Evolutionary conservation across 2,113 vertebrate species (phyloP), one percentile per base, ranked within the genome.

Genomic region (Periophthalmus modestus): DNA sequence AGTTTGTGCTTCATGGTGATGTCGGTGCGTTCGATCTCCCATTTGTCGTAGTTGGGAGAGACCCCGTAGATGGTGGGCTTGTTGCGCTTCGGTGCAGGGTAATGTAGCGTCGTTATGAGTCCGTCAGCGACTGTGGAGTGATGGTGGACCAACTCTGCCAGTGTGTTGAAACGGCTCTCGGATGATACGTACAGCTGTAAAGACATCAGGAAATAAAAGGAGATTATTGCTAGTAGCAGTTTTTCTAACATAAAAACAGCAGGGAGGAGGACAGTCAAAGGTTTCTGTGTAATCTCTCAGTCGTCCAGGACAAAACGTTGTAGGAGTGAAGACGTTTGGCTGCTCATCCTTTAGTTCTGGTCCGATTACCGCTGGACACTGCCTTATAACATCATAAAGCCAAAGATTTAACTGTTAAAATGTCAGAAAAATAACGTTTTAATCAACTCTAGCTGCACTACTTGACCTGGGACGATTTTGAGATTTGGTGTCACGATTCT

Each of bases 1-100:
- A 99, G 93, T 85, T 98, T 99, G 94, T 99, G 98, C 81, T 97
- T 98, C 98, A 99, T 99, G 54, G 98, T 99, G 85, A 99, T 99
- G 93, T 99, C 98, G 0, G 98, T 99, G 82, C 98, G 94, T 90
- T 99, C 97, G 75, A 99, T 99, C 92, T 99, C 98, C 98, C 98
- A 99, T 72, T 98, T 98, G 91, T 99, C 98, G 0, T 99, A 98
- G 94, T 98, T 98, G 13, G 98, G 98, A 7, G 98, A 99, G 72
- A 99, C 98, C 0, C 98, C 98, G 0, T 99, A 99, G 82, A 99
- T 95, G 0, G 98, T 99, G 89, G 98, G 98, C 86, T 99, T 99
- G 90, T 98, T 99, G 93, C 97, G 96, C 70, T 99, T 99, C 24
- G 98, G 97, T 0, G 98, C 98, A 0, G 98, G 98, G 87, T 99